Evolutionary conservation across 1,140 invertebrate species (phyloP).

Genomic region (Halesus radiatus): DNA sequence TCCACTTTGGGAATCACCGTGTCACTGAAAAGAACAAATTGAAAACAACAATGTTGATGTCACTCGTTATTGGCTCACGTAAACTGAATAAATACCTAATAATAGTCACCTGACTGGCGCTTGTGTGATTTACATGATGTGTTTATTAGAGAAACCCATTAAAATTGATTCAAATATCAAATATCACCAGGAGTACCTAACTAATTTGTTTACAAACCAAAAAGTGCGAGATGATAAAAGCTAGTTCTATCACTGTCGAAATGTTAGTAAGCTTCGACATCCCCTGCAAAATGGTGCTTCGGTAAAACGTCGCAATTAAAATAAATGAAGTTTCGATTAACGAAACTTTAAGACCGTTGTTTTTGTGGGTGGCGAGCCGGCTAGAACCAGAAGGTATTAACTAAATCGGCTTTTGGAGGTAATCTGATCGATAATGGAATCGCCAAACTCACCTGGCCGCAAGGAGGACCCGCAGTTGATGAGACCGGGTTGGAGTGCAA

Average conservation of each 20-base stretch:
- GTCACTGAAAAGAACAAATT: too few species aligned
- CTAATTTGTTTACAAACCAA: conserved; percentile 12
- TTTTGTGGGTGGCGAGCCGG: not conserved
- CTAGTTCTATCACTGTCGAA: not conserved
- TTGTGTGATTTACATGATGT: conserved; percentile 16
- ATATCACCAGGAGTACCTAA: not conserved
- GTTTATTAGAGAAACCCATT: conserved; percentile 20
- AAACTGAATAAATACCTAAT: too few species aligned
- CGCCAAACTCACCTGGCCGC: conserved; percentile 6
- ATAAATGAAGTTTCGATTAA: too few species aligned
- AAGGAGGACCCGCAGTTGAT: not conserved
- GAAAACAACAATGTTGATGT: too few species aligned
- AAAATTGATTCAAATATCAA: conserved; percentile 20
- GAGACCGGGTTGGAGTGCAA: conserved; percentile 10
- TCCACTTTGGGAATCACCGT: too few species aligned
- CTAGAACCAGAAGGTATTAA: not conserved
- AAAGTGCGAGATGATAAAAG: conserved; percentile 21
- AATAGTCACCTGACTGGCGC: conserved; percentile 11
- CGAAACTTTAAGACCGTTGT: not conserved
- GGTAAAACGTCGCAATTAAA: not conserved
- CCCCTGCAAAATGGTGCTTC: conserved; percentile 17
- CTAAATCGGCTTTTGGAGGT: not conserved
- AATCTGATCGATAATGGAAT: conserved; percentile 8
- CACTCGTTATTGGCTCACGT: too few species aligned
- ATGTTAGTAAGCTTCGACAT: not conserved